Conservation (phyloP, 1,140 invertebrate genomes). For the Drosophila yakuba region DNA sequence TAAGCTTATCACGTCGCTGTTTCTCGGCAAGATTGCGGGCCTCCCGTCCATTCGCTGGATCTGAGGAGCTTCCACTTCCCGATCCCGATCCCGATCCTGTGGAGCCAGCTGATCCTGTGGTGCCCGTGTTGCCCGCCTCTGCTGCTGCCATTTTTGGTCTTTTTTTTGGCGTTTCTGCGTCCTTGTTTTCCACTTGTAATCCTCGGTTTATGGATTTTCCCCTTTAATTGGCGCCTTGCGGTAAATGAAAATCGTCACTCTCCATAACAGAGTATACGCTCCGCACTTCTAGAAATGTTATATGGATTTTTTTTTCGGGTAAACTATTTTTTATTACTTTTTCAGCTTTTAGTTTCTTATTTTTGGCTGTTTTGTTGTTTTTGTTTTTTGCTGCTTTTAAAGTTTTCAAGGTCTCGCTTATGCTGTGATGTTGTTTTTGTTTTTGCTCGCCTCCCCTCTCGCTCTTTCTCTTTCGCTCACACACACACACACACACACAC, state of each 20-base stretch:
- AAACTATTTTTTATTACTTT: constrained; percentile 1
- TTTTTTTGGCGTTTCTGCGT: neutral
- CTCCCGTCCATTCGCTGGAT: constrained; percentile 87
- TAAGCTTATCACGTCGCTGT: constrained; percentile 94
- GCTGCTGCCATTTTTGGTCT: constrained; percentile 57
- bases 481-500: constrained; percentile 15
- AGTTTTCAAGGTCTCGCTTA: constrained; percentile 78
- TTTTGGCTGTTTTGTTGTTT: constrained; percentile 6
- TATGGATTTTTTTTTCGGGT: constrained; percentile 40
- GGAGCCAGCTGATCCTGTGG: constrained; percentile 5
- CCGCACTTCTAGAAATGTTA: constrained; percentile 1
- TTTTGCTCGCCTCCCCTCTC: constrained; percentile 41
- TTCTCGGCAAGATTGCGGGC: constrained; percentile 94
- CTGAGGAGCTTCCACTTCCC: constrained; percentile 21
- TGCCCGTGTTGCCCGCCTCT: constrained; percentile 38
- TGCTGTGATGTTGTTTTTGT: constrained; percentile 41
- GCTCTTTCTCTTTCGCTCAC: constrained; percentile 17
- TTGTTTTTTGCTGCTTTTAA: constrained; percentile 63
- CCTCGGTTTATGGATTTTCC: constrained; percentile 32
- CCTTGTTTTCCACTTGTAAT: constrained; percentile 10
- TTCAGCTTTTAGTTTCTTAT: constrained; percentile 26
- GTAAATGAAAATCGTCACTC: constrained; percentile 70
- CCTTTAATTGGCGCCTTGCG: constrained; percentile 61
- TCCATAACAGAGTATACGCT: constrained; percentile 69
- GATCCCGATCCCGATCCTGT: constrained; percentile 21